Conservation (phyloP, 2,888 invertebrate species). For the Kuschelorhynchus macadamiae region DNA sequence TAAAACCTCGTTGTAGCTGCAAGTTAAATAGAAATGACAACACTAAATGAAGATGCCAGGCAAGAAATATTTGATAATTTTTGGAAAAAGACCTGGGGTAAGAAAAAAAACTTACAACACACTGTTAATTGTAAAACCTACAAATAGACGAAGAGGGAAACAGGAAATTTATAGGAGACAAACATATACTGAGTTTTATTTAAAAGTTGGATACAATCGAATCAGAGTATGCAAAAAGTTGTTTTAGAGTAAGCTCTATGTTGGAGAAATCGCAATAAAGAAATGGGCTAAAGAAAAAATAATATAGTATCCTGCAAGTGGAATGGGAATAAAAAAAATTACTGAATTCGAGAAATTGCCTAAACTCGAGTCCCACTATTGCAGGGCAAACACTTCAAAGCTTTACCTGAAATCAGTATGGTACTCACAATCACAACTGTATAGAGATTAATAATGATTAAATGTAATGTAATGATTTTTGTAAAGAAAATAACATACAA, state of each 20-base stretch:
- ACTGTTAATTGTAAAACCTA: too few species aligned
- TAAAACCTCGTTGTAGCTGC: conserved; percentile 26
- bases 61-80: conserved; percentile 21
- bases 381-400: too few species aligned
- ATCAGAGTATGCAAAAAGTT: conserved; percentile 41
- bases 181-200: too few species aligned
- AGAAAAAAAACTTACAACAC: conserved; percentile 1
- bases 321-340: conserved; percentile 7
- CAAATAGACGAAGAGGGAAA: too few species aligned
- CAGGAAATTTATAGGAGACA: too few species aligned
- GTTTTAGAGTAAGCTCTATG: conserved; percentile 12
- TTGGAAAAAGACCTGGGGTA: conserved; percentile 7
- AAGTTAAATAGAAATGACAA: neutral
- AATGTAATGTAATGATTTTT: too few species aligned
- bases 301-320: neutral
- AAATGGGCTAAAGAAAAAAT: neutral
- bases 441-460: too few species aligned
- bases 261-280: neutral
- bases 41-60: conserved; percentile 24
- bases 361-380: conserved; percentile 12
- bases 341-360: conserved; percentile 9
- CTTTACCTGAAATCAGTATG: too few species aligned
- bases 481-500: too few species aligned
- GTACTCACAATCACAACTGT: too few species aligned
- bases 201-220: conserved; percentile 14